Conservation (phyloP, 2,797 vertebrate species). For the Microtus agrestis region DNA sequence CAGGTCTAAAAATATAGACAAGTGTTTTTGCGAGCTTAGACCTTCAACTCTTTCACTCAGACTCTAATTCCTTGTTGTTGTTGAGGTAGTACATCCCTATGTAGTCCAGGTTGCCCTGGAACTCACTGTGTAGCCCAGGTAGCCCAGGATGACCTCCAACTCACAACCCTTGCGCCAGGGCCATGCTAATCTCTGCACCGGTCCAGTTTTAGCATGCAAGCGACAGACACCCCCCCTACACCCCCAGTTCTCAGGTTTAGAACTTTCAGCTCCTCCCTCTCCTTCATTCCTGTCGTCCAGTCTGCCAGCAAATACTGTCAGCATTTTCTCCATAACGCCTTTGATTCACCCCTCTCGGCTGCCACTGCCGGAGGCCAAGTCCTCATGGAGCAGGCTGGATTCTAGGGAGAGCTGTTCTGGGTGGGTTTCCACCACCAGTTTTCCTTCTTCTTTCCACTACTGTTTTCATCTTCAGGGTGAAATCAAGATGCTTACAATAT, state of each 20-base stretch:
- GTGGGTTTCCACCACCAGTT: neutral
- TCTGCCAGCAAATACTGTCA: constrained; percentile 43
- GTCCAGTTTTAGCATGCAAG: too few relatives aligned
- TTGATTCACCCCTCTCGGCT: constrained; percentile 17
- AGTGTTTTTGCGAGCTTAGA: neutral
- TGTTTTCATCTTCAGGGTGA: neutral
- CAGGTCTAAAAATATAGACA: neutral
- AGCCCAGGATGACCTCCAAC: neutral
- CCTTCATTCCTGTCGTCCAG: neutral
- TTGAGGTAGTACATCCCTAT: neutral
- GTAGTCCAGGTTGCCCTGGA: neutral
- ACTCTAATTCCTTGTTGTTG: neutral
- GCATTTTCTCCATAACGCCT: neutral
- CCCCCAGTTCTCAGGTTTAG: neutral
- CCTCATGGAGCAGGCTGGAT: neutral
- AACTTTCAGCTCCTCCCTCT: constrained; percentile 36
- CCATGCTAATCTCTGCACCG: neutral
- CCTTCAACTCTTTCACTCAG: neutral
- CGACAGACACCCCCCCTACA: too few relatives aligned
- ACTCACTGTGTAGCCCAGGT: neutral
- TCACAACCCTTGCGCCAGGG: neutral
- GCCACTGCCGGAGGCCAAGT: neutral
- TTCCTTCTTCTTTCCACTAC: constrained; percentile 5
- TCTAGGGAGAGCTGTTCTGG: neutral
- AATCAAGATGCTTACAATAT: neutral